Base-by-base conservation (phyloP, 2,888 invertebrate genomes). In the Charanyca ferruginea region DNA sequence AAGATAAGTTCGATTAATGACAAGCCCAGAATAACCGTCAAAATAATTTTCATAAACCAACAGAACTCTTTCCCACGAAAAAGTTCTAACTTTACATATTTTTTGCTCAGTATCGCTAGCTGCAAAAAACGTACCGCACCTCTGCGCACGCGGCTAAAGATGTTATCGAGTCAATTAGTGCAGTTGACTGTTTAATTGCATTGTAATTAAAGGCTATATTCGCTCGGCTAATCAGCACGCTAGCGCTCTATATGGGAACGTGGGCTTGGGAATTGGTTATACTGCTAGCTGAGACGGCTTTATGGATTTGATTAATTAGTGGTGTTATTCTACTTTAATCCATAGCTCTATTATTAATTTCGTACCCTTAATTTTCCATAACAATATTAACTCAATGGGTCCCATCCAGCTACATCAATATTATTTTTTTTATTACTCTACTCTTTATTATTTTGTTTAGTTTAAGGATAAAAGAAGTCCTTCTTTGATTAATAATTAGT, bases 181-280 rank as follows among this genome's bases (percentile, higher is more conserved):
- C 82, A 85, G 79, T 86, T 85, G 82, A 86, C 85, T 88, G 84
- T 85, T 91, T 89, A 90, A 92, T 91, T 89, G 88, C 87, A 85
- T 87, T 86, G 88, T 89, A 90, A 91, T 93, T 92, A 91, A 88
- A 87, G 88, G 85, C 87, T 87, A 90, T 87, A 89, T 90, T 91
- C 84, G 85, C 83, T 72, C 80, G 73, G 81, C 86, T 86, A 89
- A 89, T 89, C 89, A 87, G 85, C 73, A 78, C 80, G 84, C 77
- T 77, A 78, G 80, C 75, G 85, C 91, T 91, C 60, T 87, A 91
- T 91, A 94, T 85, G 93, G 92, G 60, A 68, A 86, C 84, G 85
- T 77, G 87, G 44, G 61, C 25, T 77, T 38, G 44, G 61, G 81
- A 45, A 23, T 62, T 64, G 62, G 81, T 77, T 48, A 1, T 42